A percentile compares a stretch with the other conserved stretches of the same genome.
Evolutionary conservation across 2,113 vertebrate species (phyloP).

Genomic region (Serinus canaria): DNA sequence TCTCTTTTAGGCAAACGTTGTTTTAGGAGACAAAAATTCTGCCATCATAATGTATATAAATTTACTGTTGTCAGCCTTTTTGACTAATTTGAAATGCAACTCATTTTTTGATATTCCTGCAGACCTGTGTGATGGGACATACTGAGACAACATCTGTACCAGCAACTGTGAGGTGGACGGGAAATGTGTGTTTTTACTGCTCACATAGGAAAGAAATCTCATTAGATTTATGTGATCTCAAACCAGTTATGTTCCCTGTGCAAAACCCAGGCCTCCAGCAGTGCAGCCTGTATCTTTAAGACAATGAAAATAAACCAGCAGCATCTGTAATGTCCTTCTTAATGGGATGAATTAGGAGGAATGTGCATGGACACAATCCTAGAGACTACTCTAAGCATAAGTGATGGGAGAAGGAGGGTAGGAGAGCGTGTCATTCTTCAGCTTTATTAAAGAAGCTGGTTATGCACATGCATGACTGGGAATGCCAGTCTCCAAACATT

Average conservation of each 20-base stretch:
- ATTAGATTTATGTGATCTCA: slow-evolving; percentile 5
- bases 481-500: not conserved
- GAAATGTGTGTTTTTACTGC: slow-evolving; percentile 30
- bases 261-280: not conserved
- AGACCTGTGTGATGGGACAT: not conserved
- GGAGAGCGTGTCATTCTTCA: not conserved
- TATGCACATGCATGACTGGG: not conserved
- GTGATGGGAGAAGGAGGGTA: not conserved
- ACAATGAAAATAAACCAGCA: not conserved
- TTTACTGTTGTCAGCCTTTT: not conserved
- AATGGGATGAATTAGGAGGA: not conserved
- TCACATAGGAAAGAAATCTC: not conserved
- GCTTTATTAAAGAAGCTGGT: not conserved
- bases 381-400: not conserved
- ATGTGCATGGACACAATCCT: not conserved
- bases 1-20: not conserved
- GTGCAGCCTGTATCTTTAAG: not conserved
- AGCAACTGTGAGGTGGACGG: not conserved
- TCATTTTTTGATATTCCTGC: not conserved
- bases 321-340: not conserved
- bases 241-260: not conserved
- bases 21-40: not conserved
- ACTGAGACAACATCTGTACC: not conserved
- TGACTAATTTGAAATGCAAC: not conserved
- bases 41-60: not conserved